Evolutionary conservation across 2,113 vertebrate species (phyloP).

Genomic region (Epinephelus lanceolatus): DNA sequence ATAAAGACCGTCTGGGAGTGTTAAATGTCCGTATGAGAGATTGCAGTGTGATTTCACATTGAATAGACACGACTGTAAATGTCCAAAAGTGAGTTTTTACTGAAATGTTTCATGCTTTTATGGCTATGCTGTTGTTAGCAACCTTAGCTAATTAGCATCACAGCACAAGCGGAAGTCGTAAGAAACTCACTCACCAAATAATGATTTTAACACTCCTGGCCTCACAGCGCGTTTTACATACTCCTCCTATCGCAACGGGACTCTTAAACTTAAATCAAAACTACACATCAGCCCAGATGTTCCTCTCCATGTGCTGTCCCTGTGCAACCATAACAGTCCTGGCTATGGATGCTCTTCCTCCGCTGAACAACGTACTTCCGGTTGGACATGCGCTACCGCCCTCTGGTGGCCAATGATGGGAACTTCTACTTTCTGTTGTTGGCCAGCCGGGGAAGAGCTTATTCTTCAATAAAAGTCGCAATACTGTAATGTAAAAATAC

Average conservation of each 20-base stretch:
- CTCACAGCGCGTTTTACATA: neutral
- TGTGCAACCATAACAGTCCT: neutral
- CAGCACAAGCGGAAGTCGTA: neutral
- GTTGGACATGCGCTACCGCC: neutral
- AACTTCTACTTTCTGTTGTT: neutral
- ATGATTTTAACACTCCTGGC: neutral
- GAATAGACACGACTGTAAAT: neutral
- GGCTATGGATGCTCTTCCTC: slow-evolving; percentile 27
- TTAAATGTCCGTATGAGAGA: neutral
- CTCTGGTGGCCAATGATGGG: neutral
- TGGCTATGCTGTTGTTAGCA: slow-evolving; percentile 8
- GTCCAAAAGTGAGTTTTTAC: no score
- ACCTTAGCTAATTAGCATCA: slow-evolving; percentile 11
- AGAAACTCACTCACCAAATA: slow-evolving; percentile 31
- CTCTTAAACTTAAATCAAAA: neutral
- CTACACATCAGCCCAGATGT: neutral
- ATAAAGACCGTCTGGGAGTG: neutral
- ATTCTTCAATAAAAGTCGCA: neutral
- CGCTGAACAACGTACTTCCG: neutral
- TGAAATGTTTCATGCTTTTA: neutral
- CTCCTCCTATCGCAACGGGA: neutral
- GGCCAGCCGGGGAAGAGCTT: neutral
- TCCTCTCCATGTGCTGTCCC: no score
- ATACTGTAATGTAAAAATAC: neutral
- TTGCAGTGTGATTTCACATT: neutral